Evolutionary conservation across 2,797 vertebrate genomes (phyloP).

Genomic region (Rhincodon typus): DNA sequence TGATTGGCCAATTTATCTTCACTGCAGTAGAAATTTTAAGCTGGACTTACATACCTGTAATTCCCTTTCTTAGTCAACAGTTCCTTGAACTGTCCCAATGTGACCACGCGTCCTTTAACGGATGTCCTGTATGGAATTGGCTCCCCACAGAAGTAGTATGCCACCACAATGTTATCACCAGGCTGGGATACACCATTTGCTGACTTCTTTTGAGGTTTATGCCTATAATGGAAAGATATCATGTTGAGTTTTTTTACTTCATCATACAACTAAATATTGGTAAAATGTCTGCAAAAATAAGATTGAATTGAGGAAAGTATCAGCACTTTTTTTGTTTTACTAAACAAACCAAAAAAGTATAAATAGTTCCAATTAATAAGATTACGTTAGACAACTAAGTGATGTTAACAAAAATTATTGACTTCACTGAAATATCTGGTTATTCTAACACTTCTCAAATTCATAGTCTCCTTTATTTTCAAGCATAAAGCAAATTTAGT

Average conservation of each 20-base stretch:
- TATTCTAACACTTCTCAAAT: neutral
- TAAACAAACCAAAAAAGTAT: neutral
- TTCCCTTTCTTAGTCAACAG: conserved; percentile 97
- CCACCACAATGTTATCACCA: conserved; percentile 84
- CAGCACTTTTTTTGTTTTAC: neutral
- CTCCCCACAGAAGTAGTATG: conserved; percentile 96
- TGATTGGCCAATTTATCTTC: neutral
- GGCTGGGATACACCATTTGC: conserved; percentile 47
- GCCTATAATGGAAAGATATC: conserved; percentile 54
- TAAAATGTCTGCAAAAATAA: neutral
- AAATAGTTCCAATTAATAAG: neutral
- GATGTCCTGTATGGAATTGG: conserved; percentile 94
- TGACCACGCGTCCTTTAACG: conserved; percentile 80
- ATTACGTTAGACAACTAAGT: neutral
- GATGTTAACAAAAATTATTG: neutral
- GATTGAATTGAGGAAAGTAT: neutral
- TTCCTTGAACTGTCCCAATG: conserved; percentile 94
- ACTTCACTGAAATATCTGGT: neutral
- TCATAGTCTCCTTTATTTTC: neutral
- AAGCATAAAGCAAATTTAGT: neutral
- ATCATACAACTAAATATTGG: neutral
- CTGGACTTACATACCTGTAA: conserved; percentile 70
- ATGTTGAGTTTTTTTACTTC: conserved; percentile 10
- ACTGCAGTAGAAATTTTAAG: neutral
- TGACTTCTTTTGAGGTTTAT: conserved; percentile 69